These are phyloP conservation scores for Oreochromis tanganicae DNA, from an alignment of 2,113 vertebrate genomes.

Conservation along the genomic window DNA sequence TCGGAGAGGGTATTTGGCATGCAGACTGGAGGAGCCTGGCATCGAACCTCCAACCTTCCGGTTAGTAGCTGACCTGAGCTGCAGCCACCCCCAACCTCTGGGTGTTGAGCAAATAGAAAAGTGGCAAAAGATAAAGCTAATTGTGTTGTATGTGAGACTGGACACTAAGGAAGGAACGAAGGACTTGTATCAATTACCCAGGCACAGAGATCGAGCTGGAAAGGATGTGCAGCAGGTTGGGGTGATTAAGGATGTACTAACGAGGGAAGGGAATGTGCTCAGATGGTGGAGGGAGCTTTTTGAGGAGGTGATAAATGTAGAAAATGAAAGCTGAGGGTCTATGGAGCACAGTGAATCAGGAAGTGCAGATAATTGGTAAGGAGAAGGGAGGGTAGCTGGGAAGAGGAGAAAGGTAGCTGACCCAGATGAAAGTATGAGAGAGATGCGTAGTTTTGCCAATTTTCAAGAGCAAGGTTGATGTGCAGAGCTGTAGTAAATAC, in stretches of 20 bases:
- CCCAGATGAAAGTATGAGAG: background rate
- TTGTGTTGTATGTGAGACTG: background rate
- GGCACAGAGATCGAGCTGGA: background rate
- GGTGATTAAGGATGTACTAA: background rate
- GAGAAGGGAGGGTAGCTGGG: background rate
- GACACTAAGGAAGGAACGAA: background rate
- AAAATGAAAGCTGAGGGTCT: background rate
- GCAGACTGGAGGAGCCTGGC: no score
- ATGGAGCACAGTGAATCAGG: background rate
- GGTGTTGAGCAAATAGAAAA: background rate
- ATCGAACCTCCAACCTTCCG: no score
- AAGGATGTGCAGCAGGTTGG: background rate
- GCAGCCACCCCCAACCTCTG: no score
- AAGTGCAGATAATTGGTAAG: background rate
- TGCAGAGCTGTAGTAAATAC: background rate
- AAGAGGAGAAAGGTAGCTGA: background rate
- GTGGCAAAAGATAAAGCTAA: background rate
- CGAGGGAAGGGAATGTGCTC: background rate
- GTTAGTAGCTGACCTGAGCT: no score
- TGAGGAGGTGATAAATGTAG: background rate
- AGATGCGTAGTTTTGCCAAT: no score
- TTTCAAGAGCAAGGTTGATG: background rate
- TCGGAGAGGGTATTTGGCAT: no score
- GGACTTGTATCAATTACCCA: background rate
- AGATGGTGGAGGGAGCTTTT: background rate